A percentile compares a stretch with the other conserved stretches of the same genome.
Evolutionary conservation across 2,888 invertebrate species (phyloP).

Genomic region (Baccha elongata): DNA sequence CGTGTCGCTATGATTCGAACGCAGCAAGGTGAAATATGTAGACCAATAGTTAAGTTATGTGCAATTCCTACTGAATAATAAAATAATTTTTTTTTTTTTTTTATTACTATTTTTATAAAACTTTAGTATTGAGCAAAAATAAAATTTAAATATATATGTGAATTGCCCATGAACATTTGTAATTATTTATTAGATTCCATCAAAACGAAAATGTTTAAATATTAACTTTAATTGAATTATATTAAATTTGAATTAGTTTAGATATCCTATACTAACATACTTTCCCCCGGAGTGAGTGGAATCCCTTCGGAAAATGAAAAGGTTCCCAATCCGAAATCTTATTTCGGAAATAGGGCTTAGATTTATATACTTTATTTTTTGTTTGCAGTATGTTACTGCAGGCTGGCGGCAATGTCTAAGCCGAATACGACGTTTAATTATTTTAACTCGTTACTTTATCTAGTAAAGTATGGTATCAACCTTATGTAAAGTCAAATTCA

Average conservation of each 20-base stretch:
- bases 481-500: too few species aligned
- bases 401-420: conserved; percentile 1
- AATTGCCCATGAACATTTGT: neutral
- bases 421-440: too few species aligned
- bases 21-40: conserved; percentile 22
- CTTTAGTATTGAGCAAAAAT: too few species aligned
- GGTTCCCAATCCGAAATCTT: conserved; percentile 4
- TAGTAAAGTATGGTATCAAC: too few species aligned
- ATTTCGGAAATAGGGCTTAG: conserved; percentile 2
- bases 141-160: neutral
- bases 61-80: conserved; percentile 18
- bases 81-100: neutral
- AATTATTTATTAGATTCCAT: neutral
- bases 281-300: conserved; percentile 21
- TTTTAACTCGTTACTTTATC: too few species aligned
- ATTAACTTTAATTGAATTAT: neutral
- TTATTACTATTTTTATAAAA: too few species aligned
- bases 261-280: conserved; percentile 10
- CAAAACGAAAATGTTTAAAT: neutral
- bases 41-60: conserved; percentile 32
- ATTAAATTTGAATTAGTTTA: neutral
- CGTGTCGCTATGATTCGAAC: conserved; percentile 26
- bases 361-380: neutral
- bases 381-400: conserved; percentile 10
- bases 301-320: conserved; percentile 25